Evolutionary conservation across 92 coral and sea anemone genomes (phyloP).

Genomic region (Palythoa grandis): DNA sequence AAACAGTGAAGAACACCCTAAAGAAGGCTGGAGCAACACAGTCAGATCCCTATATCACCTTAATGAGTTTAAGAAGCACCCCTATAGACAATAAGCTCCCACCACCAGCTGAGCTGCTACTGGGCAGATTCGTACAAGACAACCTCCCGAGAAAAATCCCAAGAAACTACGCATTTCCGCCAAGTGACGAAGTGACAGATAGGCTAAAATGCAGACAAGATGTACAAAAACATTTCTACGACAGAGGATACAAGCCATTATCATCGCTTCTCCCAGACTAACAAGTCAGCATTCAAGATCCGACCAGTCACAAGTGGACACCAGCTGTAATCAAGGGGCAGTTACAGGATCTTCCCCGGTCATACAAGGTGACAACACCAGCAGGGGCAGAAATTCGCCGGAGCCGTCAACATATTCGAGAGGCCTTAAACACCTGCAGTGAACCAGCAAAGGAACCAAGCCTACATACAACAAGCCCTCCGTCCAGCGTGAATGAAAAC

Average conservation of each 20-base stretch:
- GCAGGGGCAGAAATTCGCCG: conserved; percentile 43
- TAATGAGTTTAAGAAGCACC: conserved; percentile 28
- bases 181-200: conserved; percentile 27
- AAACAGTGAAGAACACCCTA: too few relatives aligned
- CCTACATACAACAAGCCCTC: conserved; percentile 22
- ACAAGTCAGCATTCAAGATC: conserved; percentile 49
- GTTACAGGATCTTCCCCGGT: conserved; percentile 47
- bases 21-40: conserved; percentile 28
- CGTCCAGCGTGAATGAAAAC: background rate
- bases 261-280: conserved; percentile 44
- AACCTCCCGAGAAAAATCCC: conserved; percentile 19
- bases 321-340: conserved; percentile 55
- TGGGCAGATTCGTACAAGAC: conserved; percentile 11
- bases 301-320: conserved; percentile 54
- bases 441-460: conserved; percentile 42
- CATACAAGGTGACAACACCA: conserved; percentile 51
- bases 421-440: background rate
- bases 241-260: conserved; percentile 16
- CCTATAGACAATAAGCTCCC: conserved; percentile 42
- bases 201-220: conserved; percentile 45
- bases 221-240: background rate
- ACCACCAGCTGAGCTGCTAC: conserved; percentile 52
- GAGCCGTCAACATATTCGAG: background rate
- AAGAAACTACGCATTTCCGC: background rate
- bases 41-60: conserved; percentile 53